phyloP scores from a whole-genome alignment of 2,113 vertebrate genomes.

The Ceratotherium simum region DNA sequence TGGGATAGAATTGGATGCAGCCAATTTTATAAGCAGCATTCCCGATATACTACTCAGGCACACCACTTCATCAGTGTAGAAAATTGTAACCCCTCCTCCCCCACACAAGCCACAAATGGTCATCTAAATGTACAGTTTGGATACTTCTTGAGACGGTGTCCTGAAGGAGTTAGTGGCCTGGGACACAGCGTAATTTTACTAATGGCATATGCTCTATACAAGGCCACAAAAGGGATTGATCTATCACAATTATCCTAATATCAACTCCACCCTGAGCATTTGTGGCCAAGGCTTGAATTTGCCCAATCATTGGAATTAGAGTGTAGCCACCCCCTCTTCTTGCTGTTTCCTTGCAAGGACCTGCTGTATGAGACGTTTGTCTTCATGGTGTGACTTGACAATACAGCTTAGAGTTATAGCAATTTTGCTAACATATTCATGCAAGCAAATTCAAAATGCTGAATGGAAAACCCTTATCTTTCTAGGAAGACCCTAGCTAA shows the following conservation, averaged over 20 bases:
- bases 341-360: neutral
- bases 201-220: neutral
- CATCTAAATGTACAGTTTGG: neutral
- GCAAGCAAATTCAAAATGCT: neutral
- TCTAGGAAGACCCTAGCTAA: neutral
- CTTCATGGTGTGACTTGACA: neutral
- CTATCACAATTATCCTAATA: neutral
- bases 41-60: neutral
- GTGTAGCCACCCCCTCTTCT: neutral
- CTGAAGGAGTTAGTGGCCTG: neutral
- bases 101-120: fast-evolving
- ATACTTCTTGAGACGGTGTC: neutral
- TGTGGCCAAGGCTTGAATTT: neutral
- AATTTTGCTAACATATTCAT: neutral
- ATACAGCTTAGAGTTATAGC: neutral
- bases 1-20: neutral
- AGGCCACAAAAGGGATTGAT: neutral
- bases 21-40: neutral
- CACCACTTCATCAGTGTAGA: neutral
- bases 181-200: neutral
- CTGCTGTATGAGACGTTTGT: neutral
- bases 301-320: neutral
- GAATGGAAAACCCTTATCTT: neutral
- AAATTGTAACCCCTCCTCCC: neutral
- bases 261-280: neutral